Base-by-base conservation (phyloP, 2,888 invertebrate species). In the Eupithecia subumbrata region DNA sequence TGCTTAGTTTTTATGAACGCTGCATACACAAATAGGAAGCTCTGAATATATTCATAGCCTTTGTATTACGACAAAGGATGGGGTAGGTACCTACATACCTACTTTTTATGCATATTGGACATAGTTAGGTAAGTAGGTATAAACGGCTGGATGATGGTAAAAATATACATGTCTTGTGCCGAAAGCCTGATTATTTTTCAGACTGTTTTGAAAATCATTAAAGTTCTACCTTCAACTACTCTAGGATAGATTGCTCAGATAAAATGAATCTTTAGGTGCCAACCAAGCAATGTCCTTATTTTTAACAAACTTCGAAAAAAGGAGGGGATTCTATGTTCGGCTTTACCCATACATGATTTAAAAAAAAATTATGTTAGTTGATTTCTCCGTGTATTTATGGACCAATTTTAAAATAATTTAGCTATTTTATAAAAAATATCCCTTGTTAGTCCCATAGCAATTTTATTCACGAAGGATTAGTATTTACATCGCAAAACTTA, bases 1-100 rank as follows among this genome's bases (percentile, higher is more conserved):
- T 69, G 72, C 75, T 69, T 69, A 66, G 72, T 73, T 73, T 73
- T 73, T 73, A 73, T 73, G 68, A 56, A 40, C 40, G 40, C 56
- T 70, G 72, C 72, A 52, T 72, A 68, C 56, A 56, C 60, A 71
- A 76, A 67, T 37, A 73, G 34, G 72, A 48, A 12, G 67, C 37
- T 34, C 30, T 67, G 68, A 73, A 73, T 73, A 68, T 45, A 73
- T 67, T 67, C 72, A 72, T 25, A 56, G 18, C 25, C 37, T 69
- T 72, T 66, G 43, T 45, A 25, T 22, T 34, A 43, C n/a, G 40
- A 45, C 68, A 68, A 68, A 45, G 43, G 22, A 60, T 25, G 60
- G 25, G 5, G 52, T 0, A 37, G 22, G 22, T 9, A 22, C 22
- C 2, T 56, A 22, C 11, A 12, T 56, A 3, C 56, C n/a, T 14